A percentile compares a stretch with the other conserved stretches of the same genome.
Conservation (phyloP, 2,113 vertebrate genomes). For the Rhinopomastus cyanomelas region DNA sequence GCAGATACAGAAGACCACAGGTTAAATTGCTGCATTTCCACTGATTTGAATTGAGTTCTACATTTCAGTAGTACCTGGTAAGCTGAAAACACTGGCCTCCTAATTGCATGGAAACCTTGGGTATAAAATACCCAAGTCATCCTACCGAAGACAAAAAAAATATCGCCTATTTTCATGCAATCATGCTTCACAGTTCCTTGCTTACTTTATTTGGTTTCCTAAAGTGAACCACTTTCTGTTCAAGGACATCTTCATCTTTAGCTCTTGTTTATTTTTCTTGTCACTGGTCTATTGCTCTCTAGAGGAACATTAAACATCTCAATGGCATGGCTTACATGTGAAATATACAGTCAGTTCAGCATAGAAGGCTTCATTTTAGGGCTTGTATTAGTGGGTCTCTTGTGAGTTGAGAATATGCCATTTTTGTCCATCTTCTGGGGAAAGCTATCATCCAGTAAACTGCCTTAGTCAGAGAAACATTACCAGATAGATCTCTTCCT, state of each 20-base stretch:
- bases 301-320: constrained; percentile 61
- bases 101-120: not conserved
- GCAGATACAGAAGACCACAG: not conserved
- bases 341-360: constrained; percentile 61
- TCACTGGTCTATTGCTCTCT: constrained; percentile 65
- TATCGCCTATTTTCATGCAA: constrained; percentile 35
- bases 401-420: constrained; percentile 52
- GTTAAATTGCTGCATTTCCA: not conserved
- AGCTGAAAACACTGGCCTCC: not conserved
- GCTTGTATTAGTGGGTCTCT: constrained; percentile 49
- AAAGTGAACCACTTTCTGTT: constrained; percentile 58
- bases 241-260: constrained; percentile 68
- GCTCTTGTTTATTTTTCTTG: constrained; percentile 72
- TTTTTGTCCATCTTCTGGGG: constrained; percentile 64
- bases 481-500: constrained; percentile 56
- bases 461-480: constrained; percentile 63
- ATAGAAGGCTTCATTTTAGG: constrained; percentile 60
- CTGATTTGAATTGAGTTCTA: not conserved
- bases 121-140: not conserved
- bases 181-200: constrained; percentile 34
- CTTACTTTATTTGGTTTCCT: constrained; percentile 48
- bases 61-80: not conserved
- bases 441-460: constrained; percentile 69
- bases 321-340: constrained; percentile 35
- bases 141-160: constrained; percentile 23